Evolutionary conservation across 1,140 invertebrate species (phyloP).

Genomic region (Trichomalopsis sarcophagae): DNA sequence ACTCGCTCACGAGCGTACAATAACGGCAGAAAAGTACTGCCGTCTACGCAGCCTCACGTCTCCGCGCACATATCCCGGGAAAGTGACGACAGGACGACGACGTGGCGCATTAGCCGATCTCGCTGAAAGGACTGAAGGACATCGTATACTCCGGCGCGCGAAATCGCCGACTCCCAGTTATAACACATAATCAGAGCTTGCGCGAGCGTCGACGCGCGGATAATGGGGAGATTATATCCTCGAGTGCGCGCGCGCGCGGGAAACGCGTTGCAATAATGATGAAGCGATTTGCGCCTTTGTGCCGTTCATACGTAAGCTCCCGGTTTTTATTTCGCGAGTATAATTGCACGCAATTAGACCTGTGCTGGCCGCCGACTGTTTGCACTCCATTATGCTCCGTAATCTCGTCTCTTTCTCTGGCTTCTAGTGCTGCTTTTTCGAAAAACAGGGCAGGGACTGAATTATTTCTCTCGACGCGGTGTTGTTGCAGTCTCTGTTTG

Average conservation of each 20-base stretch:
- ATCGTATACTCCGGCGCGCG: not conserved
- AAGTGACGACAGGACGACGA: not conserved
- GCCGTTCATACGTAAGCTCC: not conserved
- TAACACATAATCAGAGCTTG: not conserved
- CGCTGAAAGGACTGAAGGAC: not conserved
- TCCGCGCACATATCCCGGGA: not conserved
- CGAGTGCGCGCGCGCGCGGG: too few species aligned
- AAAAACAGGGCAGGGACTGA: not conserved
- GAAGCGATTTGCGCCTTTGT: not conserved
- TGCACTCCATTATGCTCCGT: conserved; percentile 22
- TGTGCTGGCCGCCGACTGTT: not conserved
- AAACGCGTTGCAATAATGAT: not conserved
- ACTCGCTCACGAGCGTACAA: too few species aligned
- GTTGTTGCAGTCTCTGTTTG: too few species aligned
- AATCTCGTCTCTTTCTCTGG: not conserved
- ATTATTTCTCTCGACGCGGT: not conserved
- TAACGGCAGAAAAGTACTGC: not conserved
- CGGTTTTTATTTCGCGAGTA: not conserved
- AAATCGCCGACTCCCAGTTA: not conserved
- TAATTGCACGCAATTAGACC: conserved; percentile 24
- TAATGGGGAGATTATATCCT: not conserved
- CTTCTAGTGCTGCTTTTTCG: not conserved
- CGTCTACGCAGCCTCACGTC: not conserved
- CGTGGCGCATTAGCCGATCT: not conserved
- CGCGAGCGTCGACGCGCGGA: too few species aligned